A percentile compares a stretch with the other conserved stretches of the same genome.
Conservation (phyloP, 2,888 invertebrate genomes). For the Amphipyra berbera region DNA sequence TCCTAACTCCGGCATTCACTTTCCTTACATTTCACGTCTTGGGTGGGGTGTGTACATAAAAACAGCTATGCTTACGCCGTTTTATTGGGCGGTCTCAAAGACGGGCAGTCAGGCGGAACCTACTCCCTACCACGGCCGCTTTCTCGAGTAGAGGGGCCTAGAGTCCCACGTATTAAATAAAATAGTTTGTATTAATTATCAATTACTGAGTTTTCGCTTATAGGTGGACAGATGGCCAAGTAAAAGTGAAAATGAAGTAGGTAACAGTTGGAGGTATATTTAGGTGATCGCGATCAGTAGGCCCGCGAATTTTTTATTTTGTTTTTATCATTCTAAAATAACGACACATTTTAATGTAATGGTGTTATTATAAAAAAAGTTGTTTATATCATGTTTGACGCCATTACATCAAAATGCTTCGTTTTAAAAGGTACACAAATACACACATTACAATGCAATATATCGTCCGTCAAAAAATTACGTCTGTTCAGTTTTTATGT, state of each 20-base stretch:
- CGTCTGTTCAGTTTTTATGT: too few species aligned
- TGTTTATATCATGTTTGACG: too few species aligned
- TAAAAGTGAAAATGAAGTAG: not conserved
- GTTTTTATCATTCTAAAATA: too few species aligned
- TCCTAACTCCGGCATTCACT: conserved; percentile 33
- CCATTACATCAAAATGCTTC: too few species aligned
- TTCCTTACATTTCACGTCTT: conserved; percentile 26
- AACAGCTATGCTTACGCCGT: conserved; percentile 38
- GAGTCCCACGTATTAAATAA: conserved; percentile 35
- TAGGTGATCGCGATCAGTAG: too few species aligned
- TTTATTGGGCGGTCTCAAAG: conserved; percentile 52
- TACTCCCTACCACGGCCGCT: conserved; percentile 42
- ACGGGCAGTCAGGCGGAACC: conserved; percentile 43
- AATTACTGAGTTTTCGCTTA: conserved; percentile 22
- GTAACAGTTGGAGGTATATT: not conserved
- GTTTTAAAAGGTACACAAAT: too few species aligned
- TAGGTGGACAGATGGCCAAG: conserved; percentile 10
- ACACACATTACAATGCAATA: too few species aligned
- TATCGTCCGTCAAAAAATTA: too few species aligned
- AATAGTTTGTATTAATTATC: conserved; percentile 40
- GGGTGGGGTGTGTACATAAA: conserved; percentile 52
- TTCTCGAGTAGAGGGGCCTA: conserved; percentile 48
- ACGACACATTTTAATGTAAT: too few species aligned
- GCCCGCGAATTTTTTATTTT: too few species aligned
- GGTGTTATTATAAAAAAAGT: too few species aligned